Percentiles rank a stretch among this genome's conserved stretches.
These are phyloP conservation scores for Choristoneura fumiferana DNA, from an alignment of 1,140 invertebrate species.

Conservation along the genomic window DNA sequence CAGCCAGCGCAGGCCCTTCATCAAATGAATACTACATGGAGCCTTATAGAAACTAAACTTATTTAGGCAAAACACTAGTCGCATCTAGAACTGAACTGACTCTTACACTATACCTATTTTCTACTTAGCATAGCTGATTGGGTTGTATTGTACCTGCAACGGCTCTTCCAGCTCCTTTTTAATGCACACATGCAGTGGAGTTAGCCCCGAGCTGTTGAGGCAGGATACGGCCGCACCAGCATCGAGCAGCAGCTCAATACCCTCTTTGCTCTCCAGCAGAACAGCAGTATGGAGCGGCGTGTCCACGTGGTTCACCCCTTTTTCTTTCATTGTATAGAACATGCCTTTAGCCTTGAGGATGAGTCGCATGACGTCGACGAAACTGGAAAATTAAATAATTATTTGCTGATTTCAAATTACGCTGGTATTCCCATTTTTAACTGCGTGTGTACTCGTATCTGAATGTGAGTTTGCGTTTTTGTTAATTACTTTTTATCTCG, in stretches of 20 bases:
- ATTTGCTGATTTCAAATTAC: no score
- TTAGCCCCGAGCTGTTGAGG: constrained; percentile 78
- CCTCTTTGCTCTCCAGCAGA: constrained; percentile 74
- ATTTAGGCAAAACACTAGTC: no score
- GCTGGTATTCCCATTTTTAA: no score
- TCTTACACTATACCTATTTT: no score
- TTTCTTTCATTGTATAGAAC: constrained; percentile 48
- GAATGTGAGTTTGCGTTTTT: no score
- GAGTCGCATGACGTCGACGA: constrained; percentile 59
- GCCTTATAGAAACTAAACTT: no score
- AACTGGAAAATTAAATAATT: constrained; percentile 35
- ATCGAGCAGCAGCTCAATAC: constrained; percentile 76
- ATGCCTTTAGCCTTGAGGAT: constrained; percentile 55
- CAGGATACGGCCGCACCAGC: constrained; percentile 76
- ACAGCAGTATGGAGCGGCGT: constrained; percentile 82
- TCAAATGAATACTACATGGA: no score
- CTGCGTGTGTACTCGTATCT: no score
- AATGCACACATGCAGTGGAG: constrained; percentile 81
- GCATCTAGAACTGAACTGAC: no score
- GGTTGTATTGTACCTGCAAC: constrained; percentile 67
- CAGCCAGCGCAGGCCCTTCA: no score
- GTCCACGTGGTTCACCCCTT: constrained; percentile 42
- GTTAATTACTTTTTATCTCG: no score
- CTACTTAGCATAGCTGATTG: no score
- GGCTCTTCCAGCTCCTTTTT: constrained; percentile 64